Conservation (phyloP, 2,113 vertebrate genomes). For the Hemicordylus capensis region DNA sequence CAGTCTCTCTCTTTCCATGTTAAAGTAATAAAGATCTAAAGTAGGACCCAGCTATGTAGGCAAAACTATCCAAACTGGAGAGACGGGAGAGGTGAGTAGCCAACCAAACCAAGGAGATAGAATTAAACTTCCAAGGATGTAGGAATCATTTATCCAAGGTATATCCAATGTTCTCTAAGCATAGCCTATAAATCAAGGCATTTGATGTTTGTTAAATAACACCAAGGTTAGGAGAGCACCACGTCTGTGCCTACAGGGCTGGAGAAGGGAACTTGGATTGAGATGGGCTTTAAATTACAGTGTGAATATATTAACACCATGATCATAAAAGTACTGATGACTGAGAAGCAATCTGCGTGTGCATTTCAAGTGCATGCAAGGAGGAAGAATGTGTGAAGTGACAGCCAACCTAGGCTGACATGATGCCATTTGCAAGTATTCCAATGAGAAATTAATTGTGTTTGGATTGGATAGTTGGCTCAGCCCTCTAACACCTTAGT, state of each 20-base stretch:
- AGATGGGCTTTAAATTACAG: neutral
- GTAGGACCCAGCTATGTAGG: neutral
- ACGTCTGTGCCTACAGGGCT: neutral
- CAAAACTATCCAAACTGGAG: neutral
- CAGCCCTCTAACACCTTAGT: neutral
- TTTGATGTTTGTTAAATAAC: neutral
- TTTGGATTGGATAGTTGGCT: rapidly evolving
- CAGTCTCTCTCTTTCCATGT: neutral
- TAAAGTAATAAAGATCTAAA: neutral
- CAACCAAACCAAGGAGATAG: neutral
- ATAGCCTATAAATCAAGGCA: neutral
- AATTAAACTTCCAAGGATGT: constrained; percentile 1
- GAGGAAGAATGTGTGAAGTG: neutral
- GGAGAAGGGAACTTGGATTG: neutral
- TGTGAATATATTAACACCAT: neutral
- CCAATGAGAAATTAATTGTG: rapidly evolving
- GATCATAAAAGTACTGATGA: neutral
- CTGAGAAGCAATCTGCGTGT: neutral
- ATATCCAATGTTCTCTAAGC: neutral
- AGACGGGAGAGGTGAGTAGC: too few relatives aligned
- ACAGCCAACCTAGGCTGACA: neutral
- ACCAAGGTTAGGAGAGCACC: neutral
- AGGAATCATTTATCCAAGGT: constrained; percentile 19
- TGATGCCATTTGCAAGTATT: neutral
- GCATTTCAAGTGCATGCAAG: rapidly evolving